phyloP scores from a whole-genome alignment of 2,888 invertebrate species.

The Noctua comes region DNA sequence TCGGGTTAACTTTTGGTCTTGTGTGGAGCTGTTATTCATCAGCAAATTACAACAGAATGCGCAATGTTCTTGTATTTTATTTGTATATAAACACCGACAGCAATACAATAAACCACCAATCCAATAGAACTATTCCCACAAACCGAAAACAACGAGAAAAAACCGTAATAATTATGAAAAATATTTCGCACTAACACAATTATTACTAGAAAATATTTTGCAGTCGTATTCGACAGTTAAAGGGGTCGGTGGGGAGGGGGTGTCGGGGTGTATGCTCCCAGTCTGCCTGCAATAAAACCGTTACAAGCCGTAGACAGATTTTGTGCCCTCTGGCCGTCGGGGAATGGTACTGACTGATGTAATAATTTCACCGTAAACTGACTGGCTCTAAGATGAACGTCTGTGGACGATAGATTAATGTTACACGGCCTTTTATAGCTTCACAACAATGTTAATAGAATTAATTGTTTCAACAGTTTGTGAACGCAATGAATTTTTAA shows the following conservation, averaged over 20 bases:
- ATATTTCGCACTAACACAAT: conserved; percentile 42
- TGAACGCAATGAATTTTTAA: conserved; percentile 3
- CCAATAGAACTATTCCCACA: neutral
- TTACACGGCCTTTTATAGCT: neutral
- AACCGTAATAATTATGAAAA: conserved; percentile 21
- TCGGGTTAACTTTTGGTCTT: neutral
- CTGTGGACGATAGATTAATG: conserved; percentile 45
- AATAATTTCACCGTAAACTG: conserved; percentile 71
- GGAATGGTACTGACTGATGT: conserved; percentile 68
- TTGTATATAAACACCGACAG: neutral
- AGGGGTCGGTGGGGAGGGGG: conserved; percentile 39
- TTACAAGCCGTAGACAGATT: conserved; percentile 73
- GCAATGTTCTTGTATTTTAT: neutral
- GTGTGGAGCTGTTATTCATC: neutral
- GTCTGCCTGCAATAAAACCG: conserved; percentile 74
- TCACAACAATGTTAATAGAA: neutral
- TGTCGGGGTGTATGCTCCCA: conserved; percentile 67
- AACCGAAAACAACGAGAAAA: conserved; percentile 8
- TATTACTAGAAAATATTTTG: conserved; percentile 68
- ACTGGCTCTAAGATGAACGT: conserved; percentile 47
- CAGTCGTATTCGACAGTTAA: conserved; percentile 61
- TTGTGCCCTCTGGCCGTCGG: conserved; percentile 66
- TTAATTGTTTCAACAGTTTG: neutral
- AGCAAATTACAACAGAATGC: neutral
- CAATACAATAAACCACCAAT: neutral